Base-by-base conservation (phyloP, 2,888 invertebrate species). In the Idaea biselata region DNA sequence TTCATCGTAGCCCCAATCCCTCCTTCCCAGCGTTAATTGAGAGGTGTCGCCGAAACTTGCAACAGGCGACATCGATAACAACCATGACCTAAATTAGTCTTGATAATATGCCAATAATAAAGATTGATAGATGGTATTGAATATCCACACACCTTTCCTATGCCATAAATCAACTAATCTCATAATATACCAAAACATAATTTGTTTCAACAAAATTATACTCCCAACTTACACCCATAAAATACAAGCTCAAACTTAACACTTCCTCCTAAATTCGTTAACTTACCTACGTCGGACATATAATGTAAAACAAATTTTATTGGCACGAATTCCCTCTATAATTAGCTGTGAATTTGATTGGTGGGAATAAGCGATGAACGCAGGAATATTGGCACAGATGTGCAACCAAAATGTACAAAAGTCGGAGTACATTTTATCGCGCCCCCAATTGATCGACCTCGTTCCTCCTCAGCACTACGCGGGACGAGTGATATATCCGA, bases 261-360 rank as follows among this genome's bases (percentile, higher is more conserved):
- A 69, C 32, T 71, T 70, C 70, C 65, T 58, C 66, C 60, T 66
- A 55, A 60, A 62, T 18, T 60, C 58, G 59, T 56, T 60, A 62
- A 55, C 55, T 59, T 60, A 53, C 60, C 65, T 65, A 68, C 64
- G 33, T 65, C 25, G 65, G 62, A n/a, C 65, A 69, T 65, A 68
- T 64, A 64, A 59, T 65, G 64, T 63, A 70, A 70, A 67, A 65
- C 64, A 68, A 77, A 80, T 73, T 59, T 57, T 80, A 82, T 91
- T 92, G 92, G 91, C 91, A 91, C 83, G 72, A 78, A 74, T 77
- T 81, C 70, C 74, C 70, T 84, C 86, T 90, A 89, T 82, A 88
- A 86, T 83, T 90, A 91, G 77, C 84, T 58, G 63, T 72, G 73
- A 74, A 64, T 80, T 81, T 83, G 84, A 91, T 92, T 92, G 90